Percentiles rank a stretch among this genome's conserved stretches.
Conservation (phyloP, 2,113 vertebrate genomes). For the Lathamus discolor region DNA sequence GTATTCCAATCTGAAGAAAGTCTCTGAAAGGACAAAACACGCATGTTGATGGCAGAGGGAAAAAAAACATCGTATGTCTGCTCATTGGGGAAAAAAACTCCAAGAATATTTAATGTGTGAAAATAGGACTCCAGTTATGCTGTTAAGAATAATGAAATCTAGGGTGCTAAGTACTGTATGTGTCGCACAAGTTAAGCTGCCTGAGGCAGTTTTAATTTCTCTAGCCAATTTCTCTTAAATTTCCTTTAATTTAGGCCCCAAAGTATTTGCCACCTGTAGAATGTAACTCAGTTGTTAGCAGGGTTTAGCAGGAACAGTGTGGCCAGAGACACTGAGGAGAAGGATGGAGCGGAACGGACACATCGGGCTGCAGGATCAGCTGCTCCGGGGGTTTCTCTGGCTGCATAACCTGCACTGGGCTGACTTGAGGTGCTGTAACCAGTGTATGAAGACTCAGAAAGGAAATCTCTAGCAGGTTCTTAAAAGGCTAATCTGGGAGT, state of each 20-base stretch:
- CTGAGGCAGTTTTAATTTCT: conserved; percentile 66
- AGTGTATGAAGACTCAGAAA: not conserved
- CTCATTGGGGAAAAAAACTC: conserved; percentile 51
- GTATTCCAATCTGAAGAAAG: conserved; percentile 48
- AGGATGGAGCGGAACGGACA: not conserved
- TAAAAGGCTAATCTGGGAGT: not conserved
- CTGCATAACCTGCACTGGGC: not conserved
- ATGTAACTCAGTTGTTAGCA: not conserved
- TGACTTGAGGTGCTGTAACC: not conserved
- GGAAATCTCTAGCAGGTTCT: not conserved
- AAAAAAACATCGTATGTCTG: conserved; percentile 41
- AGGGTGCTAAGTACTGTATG: conserved; percentile 68
- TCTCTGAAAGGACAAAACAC: conserved; percentile 40
- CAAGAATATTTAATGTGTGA: conserved; percentile 57
- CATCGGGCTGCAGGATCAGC: not conserved
- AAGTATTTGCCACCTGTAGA: not conserved
- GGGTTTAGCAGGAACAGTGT: not conserved
- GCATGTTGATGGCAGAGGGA: conserved; percentile 31
- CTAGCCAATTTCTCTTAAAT: conserved; percentile 30
- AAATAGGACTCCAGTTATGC: conserved; percentile 57
- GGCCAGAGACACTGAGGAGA: not conserved
- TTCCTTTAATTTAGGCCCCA: not conserved
- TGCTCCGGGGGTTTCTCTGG: not conserved
- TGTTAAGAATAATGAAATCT: conserved; percentile 68
- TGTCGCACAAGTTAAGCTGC: conserved; percentile 63